Percentiles rank a stretch among this genome's conserved stretches.
Evolutionary conservation across 2,888 invertebrate genomes (phyloP).

Genomic region (Spodoptera littoralis): DNA sequence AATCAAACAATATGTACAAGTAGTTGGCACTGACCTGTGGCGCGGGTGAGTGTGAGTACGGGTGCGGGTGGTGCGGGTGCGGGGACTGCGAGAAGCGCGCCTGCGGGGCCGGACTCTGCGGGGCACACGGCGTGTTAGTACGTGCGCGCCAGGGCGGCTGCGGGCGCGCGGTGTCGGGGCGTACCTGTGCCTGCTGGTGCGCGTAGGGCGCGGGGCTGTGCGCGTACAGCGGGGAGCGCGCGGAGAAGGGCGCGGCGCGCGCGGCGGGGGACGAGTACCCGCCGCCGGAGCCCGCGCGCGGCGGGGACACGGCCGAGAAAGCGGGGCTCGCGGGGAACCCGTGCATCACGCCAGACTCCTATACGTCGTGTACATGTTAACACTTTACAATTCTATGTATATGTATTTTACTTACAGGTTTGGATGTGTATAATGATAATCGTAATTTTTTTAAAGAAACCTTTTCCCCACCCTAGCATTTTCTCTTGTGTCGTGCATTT

Average conservation of each 20-base stretch:
- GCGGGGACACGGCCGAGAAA: slow-evolving; percentile 69
- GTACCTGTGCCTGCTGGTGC: slow-evolving; percentile 62
- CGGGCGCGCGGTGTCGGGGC: background rate
- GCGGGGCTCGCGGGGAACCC: slow-evolving; percentile 78
- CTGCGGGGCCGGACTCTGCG: slow-evolving; percentile 64
- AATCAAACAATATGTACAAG: too few relatives aligned
- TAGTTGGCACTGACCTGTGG: slow-evolving; percentile 60
- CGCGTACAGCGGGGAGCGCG: slow-evolving; percentile 76
- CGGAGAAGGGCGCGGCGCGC: slow-evolving; percentile 67
- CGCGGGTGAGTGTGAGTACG: slow-evolving; percentile 73
- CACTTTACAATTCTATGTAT: too few relatives aligned
- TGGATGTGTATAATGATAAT: too few relatives aligned
- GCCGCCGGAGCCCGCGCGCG: slow-evolving; percentile 55
- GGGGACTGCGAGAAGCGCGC: slow-evolving; percentile 69
- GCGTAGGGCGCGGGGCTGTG: slow-evolving; percentile 72
- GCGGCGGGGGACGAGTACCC: slow-evolving; percentile 68
- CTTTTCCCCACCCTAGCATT: too few relatives aligned
- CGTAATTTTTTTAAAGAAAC: too few relatives aligned
- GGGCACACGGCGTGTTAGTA: slow-evolving; percentile 4
- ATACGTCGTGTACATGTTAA: too few relatives aligned
- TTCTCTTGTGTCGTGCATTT: too few relatives aligned
- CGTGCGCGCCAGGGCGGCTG: too few relatives aligned
- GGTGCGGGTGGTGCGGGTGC: slow-evolving; percentile 67
- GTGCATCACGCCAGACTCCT: slow-evolving; percentile 28
- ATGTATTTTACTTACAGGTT: too few relatives aligned